phyloP scores from a whole-genome alignment of 2,113 vertebrate species.

The Misgurnus anguillicaudatus region DNA sequence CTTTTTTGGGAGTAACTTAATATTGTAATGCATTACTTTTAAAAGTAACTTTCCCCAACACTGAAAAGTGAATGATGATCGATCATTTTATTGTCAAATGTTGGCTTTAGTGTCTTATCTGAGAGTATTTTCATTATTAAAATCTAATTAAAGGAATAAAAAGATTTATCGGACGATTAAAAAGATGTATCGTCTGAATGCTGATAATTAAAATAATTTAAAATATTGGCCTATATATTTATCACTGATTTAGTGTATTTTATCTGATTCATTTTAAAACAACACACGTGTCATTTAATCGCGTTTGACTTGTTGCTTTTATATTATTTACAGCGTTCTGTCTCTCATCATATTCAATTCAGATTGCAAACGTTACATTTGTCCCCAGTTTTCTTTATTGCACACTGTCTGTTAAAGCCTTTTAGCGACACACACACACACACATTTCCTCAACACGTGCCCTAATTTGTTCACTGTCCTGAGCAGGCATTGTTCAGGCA shows the following conservation, averaged over 20 bases:
- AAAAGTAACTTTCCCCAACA: too few species aligned
- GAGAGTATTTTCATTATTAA: too few species aligned
- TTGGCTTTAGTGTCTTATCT: too few species aligned
- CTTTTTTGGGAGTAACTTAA: too few species aligned
- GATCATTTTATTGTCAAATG: too few species aligned
- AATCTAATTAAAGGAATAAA: too few species aligned
- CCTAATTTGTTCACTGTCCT: slow-evolving; percentile 44
- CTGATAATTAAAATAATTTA: too few species aligned
- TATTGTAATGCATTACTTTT: too few species aligned
- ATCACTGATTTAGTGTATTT: background rate
- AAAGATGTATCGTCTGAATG: too few species aligned
- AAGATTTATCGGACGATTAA: too few species aligned
- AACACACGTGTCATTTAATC: background rate
- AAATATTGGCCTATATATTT: too few species aligned
- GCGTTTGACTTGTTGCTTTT: background rate
- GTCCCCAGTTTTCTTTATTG: background rate
- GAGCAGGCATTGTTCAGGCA: slow-evolving; percentile 72
- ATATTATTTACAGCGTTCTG: background rate
- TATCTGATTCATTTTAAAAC: background rate
- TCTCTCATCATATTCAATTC: background rate
- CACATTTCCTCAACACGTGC: slow-evolving; percentile 39
- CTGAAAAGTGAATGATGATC: too few species aligned
- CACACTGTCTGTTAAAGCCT: background rate
- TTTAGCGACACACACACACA: slow-evolving; percentile 69
- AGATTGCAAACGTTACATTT: background rate